Percentiles rank a stretch among this genome's conserved stretches.
Conservation (phyloP, 2,797 vertebrate species). For the Erethizon dorsatum region DNA sequence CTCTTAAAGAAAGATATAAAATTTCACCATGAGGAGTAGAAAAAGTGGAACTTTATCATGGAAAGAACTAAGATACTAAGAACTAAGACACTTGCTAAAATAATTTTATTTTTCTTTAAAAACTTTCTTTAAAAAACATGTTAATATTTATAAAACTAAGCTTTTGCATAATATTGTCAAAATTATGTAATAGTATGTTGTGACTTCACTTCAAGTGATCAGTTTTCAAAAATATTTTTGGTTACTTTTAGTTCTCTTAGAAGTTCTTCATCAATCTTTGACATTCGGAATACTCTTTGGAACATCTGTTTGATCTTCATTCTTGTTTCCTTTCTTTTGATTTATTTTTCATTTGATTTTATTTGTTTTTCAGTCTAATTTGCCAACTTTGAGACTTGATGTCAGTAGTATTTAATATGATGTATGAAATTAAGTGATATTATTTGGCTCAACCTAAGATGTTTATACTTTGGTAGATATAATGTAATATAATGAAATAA, state of each 20-base stretch:
- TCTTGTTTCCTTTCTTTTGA: neutral
- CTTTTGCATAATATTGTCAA: neutral
- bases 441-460: conserved; percentile 5
- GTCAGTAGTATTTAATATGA: neutral
- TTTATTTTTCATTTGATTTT: neutral
- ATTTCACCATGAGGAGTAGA: neutral
- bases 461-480: neutral
- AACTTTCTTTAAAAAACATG: neutral
- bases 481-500: neutral
- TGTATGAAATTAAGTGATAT: neutral
- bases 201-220: conserved; percentile 47
- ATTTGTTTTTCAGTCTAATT: neutral
- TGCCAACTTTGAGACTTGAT: neutral
- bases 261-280: neutral
- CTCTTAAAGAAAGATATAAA: neutral
- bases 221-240: conserved; percentile 50
- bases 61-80: conserved; percentile 7
- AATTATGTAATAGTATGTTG: neutral
- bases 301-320: neutral
- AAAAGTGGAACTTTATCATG: conserved; percentile 6
- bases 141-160: conserved; percentile 31
- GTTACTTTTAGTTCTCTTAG: neutral
- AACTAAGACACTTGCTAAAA: conserved; percentile 1
- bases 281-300: neutral
- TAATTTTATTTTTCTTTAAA: neutral